These are phyloP conservation scores for Phyto melanocephala DNA, from an alignment of 2,888 invertebrate genomes.

Conservation along the genomic window DNA sequence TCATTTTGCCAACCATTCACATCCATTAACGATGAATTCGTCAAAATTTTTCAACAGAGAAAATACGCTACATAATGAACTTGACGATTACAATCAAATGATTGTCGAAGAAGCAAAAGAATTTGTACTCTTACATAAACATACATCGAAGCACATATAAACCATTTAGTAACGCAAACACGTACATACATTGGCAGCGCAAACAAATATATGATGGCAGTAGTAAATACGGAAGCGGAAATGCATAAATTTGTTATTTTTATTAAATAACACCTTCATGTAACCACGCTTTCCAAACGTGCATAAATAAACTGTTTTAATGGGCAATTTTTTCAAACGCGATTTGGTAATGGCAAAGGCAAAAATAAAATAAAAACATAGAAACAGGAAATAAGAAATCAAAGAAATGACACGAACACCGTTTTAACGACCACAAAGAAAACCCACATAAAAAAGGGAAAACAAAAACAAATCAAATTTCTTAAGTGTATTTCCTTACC, in stretches of 20 bases:
- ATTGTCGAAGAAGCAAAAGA: conserved; percentile 58
- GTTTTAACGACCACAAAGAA: conserved; percentile 42
- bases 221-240: conserved; percentile 66
- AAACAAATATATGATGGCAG: conserved; percentile 38
- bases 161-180: conserved; percentile 45
- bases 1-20: neutral
- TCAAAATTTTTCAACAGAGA: conserved; percentile 1
- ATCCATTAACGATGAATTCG: neutral
- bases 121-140: neutral
- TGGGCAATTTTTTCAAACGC: conserved; percentile 40
- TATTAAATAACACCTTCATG: conserved; percentile 67
- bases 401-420: conserved; percentile 54
- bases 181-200: conserved; percentile 48
- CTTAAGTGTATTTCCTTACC: conserved; percentile 10
- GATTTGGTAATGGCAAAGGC: conserved; percentile 1
- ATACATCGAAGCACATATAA: neutral
- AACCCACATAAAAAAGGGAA: neutral
- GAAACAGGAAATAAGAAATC: conserved; percentile 20
- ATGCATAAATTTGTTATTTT: conserved; percentile 72
- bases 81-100: conserved; percentile 58
- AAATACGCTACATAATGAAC: conserved; percentile 25
- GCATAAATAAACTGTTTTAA: conserved; percentile 49
- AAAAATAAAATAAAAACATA: neutral
- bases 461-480: conserved; percentile 32
- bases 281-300: neutral